phyloP scores from a whole-genome alignment of 1,140 invertebrate species.

The Theocolax elegans region DNA sequence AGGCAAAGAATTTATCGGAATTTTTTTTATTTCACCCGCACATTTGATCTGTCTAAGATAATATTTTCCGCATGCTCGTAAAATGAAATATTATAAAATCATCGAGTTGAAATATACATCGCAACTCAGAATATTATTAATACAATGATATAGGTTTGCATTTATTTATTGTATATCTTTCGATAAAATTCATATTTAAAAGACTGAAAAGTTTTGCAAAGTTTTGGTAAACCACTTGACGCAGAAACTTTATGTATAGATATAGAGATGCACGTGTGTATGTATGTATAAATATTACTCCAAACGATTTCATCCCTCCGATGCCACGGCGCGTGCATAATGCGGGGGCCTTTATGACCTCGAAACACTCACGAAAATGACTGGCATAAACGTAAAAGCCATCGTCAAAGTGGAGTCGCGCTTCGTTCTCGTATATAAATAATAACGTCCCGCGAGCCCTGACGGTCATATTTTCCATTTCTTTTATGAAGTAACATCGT shows the following conservation, averaged over 20 bases:
- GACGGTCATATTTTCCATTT: slow-evolving; percentile 27
- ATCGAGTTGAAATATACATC: too few relatives aligned
- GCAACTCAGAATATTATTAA: too few relatives aligned
- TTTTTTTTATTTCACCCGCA: too few relatives aligned
- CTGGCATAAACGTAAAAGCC: slow-evolving; percentile 31
- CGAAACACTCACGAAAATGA: slow-evolving; percentile 29
- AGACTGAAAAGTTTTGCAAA: background rate
- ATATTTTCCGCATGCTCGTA: too few relatives aligned
- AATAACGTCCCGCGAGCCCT: background rate
- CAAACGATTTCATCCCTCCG: background rate
- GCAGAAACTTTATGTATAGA: too few relatives aligned
- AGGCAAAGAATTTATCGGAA: too few relatives aligned
- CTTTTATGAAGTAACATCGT: background rate
- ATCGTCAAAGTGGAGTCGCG: slow-evolving; percentile 15
- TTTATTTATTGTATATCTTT: too few relatives aligned
- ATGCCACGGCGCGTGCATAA: background rate
- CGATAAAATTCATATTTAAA: too few relatives aligned
- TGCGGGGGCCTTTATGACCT: slow-evolving; percentile 16
- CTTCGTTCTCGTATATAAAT: slow-evolving; percentile 3
- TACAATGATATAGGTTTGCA: too few relatives aligned
- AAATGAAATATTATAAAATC: too few relatives aligned
- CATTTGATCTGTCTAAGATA: too few relatives aligned
- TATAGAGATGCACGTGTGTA: background rate
- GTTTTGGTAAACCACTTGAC: background rate
- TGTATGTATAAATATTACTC: background rate